Evolutionary conservation across 1,140 invertebrate species (phyloP).

Genomic region (Caenorhabditis remanei): DNA sequence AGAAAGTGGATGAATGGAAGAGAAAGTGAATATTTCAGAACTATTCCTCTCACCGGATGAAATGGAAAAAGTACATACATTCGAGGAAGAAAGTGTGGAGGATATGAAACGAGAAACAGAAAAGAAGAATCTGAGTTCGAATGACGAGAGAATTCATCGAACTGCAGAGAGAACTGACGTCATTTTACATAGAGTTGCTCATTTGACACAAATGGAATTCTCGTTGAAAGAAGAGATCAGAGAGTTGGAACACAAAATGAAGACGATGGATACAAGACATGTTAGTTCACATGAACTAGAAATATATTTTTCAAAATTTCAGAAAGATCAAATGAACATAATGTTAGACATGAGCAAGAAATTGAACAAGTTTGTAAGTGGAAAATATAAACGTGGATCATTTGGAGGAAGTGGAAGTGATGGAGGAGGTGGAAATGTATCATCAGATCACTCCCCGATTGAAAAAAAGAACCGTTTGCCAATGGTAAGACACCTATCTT

Average conservation of each 20-base stretch:
- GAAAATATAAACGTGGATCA: conserved; percentile 26
- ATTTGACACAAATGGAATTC: conserved; percentile 40
- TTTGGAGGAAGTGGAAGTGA: conserved; percentile 48
- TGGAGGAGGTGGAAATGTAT: not conserved
- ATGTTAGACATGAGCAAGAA: conserved; percentile 39
- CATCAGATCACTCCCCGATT: not conserved
- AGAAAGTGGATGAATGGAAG: not conserved
- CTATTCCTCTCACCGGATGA: conserved; percentile 91
- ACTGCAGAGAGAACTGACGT: conserved; percentile 65
- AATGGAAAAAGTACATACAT: conserved; percentile 92
- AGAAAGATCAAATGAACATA: conserved; percentile 37
- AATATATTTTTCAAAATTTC: not conserved
- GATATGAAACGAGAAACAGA: conserved; percentile 71
- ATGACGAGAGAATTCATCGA: conserved; percentile 69
- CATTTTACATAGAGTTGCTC: conserved; percentile 29
- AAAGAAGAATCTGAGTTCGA: conserved; percentile 66
- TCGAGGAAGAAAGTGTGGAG: conserved; percentile 95
- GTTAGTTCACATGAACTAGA: not conserved
- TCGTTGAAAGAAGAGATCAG: conserved; percentile 31
- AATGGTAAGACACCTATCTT: not conserved
- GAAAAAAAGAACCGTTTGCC: conserved; percentile 15
- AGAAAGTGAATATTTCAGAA: conserved; percentile 79
- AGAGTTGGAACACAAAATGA: conserved; percentile 50
- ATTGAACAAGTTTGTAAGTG: conserved; percentile 3
- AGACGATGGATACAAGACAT: conserved; percentile 37